Evolutionary conservation across 2,797 vertebrate species (phyloP).

Genomic region (Vireo griseus): DNA sequence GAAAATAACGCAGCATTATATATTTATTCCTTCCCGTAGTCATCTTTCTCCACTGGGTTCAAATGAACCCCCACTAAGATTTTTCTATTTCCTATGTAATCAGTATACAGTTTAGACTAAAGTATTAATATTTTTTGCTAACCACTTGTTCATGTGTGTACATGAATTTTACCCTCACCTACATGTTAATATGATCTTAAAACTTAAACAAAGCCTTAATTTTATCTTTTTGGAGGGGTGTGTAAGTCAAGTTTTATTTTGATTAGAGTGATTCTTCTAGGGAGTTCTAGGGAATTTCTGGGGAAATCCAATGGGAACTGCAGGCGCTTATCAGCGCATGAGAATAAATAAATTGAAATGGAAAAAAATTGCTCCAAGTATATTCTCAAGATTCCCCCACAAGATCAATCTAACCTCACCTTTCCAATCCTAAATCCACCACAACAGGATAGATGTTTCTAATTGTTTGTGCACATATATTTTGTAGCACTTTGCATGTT

Average conservation of each 20-base stretch:
- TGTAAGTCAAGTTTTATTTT: neutral
- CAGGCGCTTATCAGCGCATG: neutral
- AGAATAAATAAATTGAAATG: neutral
- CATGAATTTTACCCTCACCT: rapidly evolving
- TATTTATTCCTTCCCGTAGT: neutral
- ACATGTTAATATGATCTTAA: neutral
- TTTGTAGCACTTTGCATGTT: neutral
- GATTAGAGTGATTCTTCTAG: neutral
- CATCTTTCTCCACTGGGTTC: neutral
- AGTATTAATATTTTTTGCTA: neutral
- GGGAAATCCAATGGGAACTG: neutral
- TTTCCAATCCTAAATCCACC: neutral
- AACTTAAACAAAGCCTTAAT: neutral
- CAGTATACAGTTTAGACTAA: neutral
- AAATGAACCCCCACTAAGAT: neutral
- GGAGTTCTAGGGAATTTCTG: neutral
- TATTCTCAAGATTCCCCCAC: neutral
- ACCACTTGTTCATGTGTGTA: neutral
- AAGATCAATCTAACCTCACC: neutral
- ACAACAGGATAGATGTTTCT: neutral
- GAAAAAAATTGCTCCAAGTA: neutral
- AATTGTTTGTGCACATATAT: neutral
- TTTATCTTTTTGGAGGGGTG: neutral
- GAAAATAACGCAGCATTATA: rapidly evolving
- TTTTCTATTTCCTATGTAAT: neutral